A percentile compares a stretch with the other conserved stretches of the same genome.
Conservation (phyloP, 2,888 invertebrate genomes). For the Cataglyphis rosenhaueri region DNA sequence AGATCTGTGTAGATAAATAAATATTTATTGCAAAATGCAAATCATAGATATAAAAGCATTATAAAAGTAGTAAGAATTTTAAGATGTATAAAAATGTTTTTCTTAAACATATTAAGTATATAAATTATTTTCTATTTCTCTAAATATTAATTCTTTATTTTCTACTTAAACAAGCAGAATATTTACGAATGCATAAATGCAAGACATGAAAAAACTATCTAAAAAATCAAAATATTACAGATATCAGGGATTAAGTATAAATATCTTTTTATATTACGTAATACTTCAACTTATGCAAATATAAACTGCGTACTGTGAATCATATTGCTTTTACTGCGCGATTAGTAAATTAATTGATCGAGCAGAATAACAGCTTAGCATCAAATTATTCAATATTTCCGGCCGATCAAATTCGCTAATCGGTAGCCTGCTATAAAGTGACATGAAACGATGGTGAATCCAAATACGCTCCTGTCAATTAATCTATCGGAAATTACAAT, state of each 20-base stretch:
- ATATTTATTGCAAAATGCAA: background rate
- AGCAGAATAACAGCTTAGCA: constrained; percentile 19
- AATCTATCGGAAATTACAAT: background rate
- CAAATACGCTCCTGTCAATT: constrained; percentile 11
- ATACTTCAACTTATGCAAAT: background rate
- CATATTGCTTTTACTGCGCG: constrained; percentile 1
- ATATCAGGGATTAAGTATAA: background rate
- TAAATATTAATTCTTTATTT: background rate
- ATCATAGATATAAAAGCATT: background rate
- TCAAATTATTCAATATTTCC: constrained; percentile 36
- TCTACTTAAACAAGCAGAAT: background rate
- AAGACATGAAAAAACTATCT: background rate
- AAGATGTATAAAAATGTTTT: background rate
- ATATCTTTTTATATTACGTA: constrained; percentile 2
- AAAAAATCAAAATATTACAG: background rate
- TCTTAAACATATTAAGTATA: background rate
- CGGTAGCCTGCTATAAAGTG: background rate
- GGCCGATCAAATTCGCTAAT: constrained; percentile 2
- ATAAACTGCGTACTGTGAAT: background rate
- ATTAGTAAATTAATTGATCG: constrained; percentile 20
- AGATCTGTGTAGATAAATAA: background rate
- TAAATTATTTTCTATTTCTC: background rate
- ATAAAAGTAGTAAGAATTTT: background rate
- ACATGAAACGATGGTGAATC: background rate
- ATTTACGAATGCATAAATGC: background rate